A percentile compares a stretch with the other conserved stretches of the same genome.
Evolutionary conservation across 2,113 vertebrate genomes (phyloP).

Genomic region (Brachyhypopomus occidentalis): DNA sequence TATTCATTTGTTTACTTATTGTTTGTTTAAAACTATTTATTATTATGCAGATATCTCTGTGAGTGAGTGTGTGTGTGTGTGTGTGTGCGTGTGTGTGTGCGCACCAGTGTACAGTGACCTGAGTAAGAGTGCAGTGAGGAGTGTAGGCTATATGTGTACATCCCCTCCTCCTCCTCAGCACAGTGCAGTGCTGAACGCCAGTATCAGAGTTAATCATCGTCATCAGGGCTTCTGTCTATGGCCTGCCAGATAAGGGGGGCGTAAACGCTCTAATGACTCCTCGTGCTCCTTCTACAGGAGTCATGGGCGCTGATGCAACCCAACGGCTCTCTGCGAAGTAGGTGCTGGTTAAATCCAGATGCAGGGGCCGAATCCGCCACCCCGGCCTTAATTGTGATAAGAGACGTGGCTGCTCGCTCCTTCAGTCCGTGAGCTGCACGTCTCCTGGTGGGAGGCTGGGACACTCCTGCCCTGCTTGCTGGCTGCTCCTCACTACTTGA

Average conservation of each 20-base stretch:
- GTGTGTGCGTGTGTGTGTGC: no score
- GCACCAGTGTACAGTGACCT: no score
- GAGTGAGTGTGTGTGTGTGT: no score
- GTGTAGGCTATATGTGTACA: not conserved
- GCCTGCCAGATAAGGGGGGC: slow-evolving; percentile 11
- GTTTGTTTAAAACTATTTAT: no score
- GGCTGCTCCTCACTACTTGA: slow-evolving; percentile 43
- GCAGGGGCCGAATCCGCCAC: not conserved
- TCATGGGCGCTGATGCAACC: not conserved
- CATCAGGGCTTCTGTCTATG: not conserved
- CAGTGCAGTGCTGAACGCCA: not conserved
- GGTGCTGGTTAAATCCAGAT: not conserved
- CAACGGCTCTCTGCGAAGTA: not conserved
- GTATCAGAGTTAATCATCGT: slow-evolving; percentile 18
- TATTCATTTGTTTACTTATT: slow-evolving; percentile 21
- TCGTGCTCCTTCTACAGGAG: slow-evolving; percentile 9
- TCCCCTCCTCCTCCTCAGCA: not conserved
- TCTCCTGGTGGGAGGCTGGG: slow-evolving; percentile 23
- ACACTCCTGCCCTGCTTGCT: slow-evolving; percentile 36
- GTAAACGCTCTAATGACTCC: slow-evolving; percentile 15
- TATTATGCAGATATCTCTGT: not conserved
- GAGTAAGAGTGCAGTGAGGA: not conserved
- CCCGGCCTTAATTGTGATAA: slow-evolving; percentile 2
- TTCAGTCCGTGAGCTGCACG: slow-evolving; percentile 15
- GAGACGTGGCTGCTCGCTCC: not conserved